Percentiles rank a stretch among this genome's conserved stretches.
Conservation (phyloP, 1,140 invertebrate genomes). For the Brachionus sp. region DNA sequence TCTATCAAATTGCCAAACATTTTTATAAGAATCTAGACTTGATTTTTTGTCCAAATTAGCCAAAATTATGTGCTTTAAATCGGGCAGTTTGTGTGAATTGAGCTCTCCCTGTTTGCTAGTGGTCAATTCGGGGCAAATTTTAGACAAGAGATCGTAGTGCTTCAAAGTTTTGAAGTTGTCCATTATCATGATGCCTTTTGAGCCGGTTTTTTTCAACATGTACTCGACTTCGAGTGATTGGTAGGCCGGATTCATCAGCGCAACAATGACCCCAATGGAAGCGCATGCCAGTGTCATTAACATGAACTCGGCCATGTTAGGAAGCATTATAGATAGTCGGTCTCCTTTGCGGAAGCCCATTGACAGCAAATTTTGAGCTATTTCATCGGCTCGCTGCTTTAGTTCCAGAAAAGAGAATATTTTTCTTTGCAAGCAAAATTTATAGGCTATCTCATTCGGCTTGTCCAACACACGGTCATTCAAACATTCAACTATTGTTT, state of each 20-base stretch:
- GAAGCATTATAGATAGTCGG: slow-evolving; percentile 3
- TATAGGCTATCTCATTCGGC: slow-evolving; percentile 29
- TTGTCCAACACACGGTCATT: background rate
- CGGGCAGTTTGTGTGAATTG: background rate
- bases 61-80: slow-evolving; percentile 31
- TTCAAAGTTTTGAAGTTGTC: slow-evolving; percentile 33
- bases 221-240: slow-evolving; percentile 4
- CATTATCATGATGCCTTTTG: slow-evolving; percentile 5
- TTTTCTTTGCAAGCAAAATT: slow-evolving; percentile 25
- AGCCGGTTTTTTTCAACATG: slow-evolving; percentile 4
- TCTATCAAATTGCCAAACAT: background rate
- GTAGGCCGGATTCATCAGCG: slow-evolving; percentile 40
- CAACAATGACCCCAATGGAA: slow-evolving; percentile 8
- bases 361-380: slow-evolving; percentile 17
- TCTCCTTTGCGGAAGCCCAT: slow-evolving; percentile 37
- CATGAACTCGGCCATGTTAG: slow-evolving; percentile 11
- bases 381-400: slow-evolving; percentile 2
- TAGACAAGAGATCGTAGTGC: slow-evolving; percentile 24
- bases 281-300: background rate
- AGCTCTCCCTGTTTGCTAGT: background rate
- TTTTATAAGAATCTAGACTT: background rate
- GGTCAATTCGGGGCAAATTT: slow-evolving; percentile 16
- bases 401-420: background rate
- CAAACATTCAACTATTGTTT: background rate
- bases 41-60: background rate